Conservation (phyloP, 2,797 vertebrate species). For the Nasua narica region DNA sequence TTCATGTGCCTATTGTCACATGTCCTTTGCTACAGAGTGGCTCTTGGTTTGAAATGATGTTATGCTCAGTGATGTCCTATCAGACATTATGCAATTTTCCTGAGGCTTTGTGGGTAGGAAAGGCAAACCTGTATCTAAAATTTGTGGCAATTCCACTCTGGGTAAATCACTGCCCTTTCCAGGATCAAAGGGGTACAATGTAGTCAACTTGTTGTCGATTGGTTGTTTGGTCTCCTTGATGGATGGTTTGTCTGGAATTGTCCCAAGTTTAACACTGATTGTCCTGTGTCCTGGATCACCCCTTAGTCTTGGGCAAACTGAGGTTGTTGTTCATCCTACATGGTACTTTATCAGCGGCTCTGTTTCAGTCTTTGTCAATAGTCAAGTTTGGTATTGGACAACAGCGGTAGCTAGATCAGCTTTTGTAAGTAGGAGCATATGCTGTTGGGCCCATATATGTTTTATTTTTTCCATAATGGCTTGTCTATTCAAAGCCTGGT, state of each 20-base stretch:
- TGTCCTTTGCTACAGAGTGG: not conserved
- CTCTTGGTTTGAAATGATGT: not conserved
- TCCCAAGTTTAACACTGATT: not conserved
- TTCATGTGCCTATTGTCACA: not conserved
- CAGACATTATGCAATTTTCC: not conserved
- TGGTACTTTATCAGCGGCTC: not conserved
- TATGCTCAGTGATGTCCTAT: not conserved
- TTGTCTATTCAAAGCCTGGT: not conserved
- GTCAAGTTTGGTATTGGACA: not conserved
- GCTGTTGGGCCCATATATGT: not conserved
- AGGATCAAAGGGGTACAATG: not conserved
- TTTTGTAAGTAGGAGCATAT: not conserved
- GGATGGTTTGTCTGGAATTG: not conserved
- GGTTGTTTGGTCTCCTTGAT: not conserved
- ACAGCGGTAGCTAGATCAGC: not conserved
- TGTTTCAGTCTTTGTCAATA: not conserved
- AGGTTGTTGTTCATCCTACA: not conserved
- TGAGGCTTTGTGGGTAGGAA: not conserved
- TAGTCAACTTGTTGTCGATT: not conserved
- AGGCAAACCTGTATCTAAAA: not conserved
- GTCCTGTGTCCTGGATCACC: not conserved
- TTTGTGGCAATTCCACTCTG: not conserved
- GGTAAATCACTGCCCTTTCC: not conserved
- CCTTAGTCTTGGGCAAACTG: not conserved
- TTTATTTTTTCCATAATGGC: not conserved